A percentile compares a stretch with the other conserved stretches of the same genome.
These are phyloP conservation scores for Meloidogyne hapla DNA, from an alignment of 1,140 invertebrate species.

Conservation along the genomic window DNA sequence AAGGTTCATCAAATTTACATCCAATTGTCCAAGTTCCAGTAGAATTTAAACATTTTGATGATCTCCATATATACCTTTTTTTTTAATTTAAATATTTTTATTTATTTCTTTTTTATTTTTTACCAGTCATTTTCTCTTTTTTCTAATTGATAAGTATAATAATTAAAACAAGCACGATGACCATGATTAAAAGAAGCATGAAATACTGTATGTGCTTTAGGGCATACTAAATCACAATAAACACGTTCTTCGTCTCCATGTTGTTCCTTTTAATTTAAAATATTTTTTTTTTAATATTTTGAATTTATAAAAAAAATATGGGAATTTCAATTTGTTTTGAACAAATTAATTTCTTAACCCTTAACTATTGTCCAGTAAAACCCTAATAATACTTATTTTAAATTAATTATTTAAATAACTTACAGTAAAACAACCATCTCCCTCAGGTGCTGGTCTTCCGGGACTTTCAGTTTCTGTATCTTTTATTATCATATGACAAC, in stretches of 20 bases:
- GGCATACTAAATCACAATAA: conserved; percentile 62
- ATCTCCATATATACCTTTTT: conserved; percentile 55
- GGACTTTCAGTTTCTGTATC: conserved; percentile 54
- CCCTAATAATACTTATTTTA: neutral
- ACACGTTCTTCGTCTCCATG: conserved; percentile 61
- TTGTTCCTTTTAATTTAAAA: conserved; percentile 45
- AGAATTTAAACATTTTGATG: conserved; percentile 60
- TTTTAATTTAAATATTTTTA: neutral
- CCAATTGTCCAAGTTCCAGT: conserved; percentile 59
- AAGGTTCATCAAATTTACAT: conserved; percentile 64
- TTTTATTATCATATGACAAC: conserved; percentile 61
- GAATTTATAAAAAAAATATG: too few species aligned
- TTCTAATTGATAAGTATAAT: conserved; percentile 62
- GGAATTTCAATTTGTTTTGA: too few species aligned
- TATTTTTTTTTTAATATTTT: neutral
- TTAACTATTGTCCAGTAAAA: too few species aligned
- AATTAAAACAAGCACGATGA: conserved; percentile 61
- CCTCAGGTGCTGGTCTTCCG: conserved; percentile 60
- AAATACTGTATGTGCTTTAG: conserved; percentile 63
- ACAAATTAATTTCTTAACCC: too few species aligned
- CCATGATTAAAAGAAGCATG: conserved; percentile 60
- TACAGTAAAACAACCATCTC: conserved; percentile 60
- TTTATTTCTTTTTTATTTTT: neutral
- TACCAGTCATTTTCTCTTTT: conserved; percentile 49
- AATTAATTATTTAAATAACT: neutral